Evolutionary conservation across 2,888 invertebrate genomes (phyloP).

Genomic region (Melinaea menophilus): DNA sequence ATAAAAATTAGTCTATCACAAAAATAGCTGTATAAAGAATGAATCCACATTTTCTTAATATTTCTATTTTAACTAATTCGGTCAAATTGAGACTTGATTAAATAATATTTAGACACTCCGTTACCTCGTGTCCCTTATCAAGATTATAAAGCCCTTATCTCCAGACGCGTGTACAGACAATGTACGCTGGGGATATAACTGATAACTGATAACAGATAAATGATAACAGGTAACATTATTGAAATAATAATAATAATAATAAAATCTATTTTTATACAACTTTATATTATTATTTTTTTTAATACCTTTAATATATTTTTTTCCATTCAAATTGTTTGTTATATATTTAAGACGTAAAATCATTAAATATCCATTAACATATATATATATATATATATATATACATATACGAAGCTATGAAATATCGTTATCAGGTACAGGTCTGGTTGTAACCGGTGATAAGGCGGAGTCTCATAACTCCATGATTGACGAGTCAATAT

Average conservation of each 20-base stretch:
- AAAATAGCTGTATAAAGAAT: no score
- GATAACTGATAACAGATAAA: conserved; percentile 10
- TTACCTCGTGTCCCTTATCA: conserved; percentile 49
- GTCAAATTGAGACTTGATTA: no score
- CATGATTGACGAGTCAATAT: conserved; percentile 19
- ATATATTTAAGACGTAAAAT: no score
- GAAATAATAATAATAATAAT: no score
- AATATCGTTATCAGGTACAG: conserved; percentile 17
- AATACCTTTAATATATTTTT: no score
- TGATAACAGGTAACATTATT: neutral
- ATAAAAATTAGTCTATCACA: no score
- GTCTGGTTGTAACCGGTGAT: conserved; percentile 34
- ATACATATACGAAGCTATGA: conserved; percentile 28
- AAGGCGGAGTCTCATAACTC: conserved; percentile 33
- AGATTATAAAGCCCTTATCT: conserved; percentile 47
- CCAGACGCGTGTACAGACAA: conserved; percentile 46
- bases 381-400: conserved; percentile 14
- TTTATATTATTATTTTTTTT: no score
- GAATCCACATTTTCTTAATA: no score
- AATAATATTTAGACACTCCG: conserved; percentile 35
- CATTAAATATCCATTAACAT: neutral
- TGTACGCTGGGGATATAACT: conserved; percentile 33
- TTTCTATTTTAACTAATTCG: no score
- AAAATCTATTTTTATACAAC: no score
- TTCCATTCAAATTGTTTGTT: no score